phyloP scores from a whole-genome alignment of 2,797 vertebrate genomes.

The Diplodus sargus region DNA sequence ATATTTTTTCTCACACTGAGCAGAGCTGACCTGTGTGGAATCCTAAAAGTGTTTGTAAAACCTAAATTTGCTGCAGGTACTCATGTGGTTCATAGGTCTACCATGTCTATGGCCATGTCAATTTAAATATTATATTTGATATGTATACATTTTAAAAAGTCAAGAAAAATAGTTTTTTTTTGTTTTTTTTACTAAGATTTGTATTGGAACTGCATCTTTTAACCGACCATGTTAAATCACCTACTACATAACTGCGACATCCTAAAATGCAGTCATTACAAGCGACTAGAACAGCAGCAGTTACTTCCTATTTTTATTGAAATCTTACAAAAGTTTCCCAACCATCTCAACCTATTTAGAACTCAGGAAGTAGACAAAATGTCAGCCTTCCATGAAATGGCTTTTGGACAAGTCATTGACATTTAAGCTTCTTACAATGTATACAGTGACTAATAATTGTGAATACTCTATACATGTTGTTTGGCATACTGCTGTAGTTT shows the following conservation, averaged over 20 bases:
- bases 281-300: not conserved
- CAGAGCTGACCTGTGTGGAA: not conserved
- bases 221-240: not conserved
- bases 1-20: not conserved
- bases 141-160: too few species aligned
- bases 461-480: not conserved
- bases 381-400: not conserved
- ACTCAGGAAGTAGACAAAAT: not conserved
- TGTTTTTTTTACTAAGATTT: not conserved
- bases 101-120: not conserved
- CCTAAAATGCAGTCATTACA: not conserved
- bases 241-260: not conserved
- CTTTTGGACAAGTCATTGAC: not conserved
- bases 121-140: not conserved
- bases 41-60: not conserved
- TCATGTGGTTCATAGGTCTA: not conserved
- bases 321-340: not conserved
- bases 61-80: not conserved
- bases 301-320: not conserved
- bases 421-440: not conserved
- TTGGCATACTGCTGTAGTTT: not conserved
- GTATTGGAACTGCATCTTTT: not conserved
- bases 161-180: too few species aligned
- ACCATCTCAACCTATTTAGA: not conserved
- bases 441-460: not conserved